Evolutionary conservation across 2,113 vertebrate species (phyloP), one percentile per base, ranked within the genome.

Genomic region (Epinephelus fuscoguttatus): DNA sequence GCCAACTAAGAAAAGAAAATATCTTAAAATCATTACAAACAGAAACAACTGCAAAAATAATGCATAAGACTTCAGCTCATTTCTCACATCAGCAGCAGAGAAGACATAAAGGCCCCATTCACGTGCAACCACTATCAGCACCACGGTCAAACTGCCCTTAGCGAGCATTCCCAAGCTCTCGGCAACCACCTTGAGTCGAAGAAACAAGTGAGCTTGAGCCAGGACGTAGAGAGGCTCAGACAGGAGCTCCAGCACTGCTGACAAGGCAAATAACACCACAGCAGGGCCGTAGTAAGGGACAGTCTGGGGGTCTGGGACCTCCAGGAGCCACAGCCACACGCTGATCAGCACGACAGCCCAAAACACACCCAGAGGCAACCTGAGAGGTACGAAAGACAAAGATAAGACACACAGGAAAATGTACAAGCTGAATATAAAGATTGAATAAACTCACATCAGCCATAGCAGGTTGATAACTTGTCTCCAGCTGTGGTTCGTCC

Each of bases 171-270:
- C 97, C 68, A 98, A 90, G 89, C 98, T 99, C 94, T 99, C 98
- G 23, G 97, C 96, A 45, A 97, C 86, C 82, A 98, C 98, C 96
- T 99, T 99, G 53, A 99, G 94, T 13, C 93, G 96, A 47, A 99
- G 93, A 79, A 99, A 97, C 96, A 99, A 97, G 90, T 99, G 97
- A 72, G 95, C 95, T 84, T 98, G 98, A 78, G 98, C 98, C 92
- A 99, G 94, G 76, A 99, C 96, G 97, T 98, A 99, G 68, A 99
- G 92, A 0, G 98, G 98, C 84, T 99, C 98, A 47, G 95, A 96
- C 37, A 99, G 93, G 75, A 99, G 96, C 90, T 99, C 98, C 86
- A 97, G 94, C 67, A 99, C 82, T 6, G 97, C 97, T 2, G 98
- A 96, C 70, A 99, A 80, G 55, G 95, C 97, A 88, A 99, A 99